These are phyloP conservation scores for Neria commutata DNA, from an alignment of 2,888 invertebrate genomes.

Conservation along the genomic window DNA sequence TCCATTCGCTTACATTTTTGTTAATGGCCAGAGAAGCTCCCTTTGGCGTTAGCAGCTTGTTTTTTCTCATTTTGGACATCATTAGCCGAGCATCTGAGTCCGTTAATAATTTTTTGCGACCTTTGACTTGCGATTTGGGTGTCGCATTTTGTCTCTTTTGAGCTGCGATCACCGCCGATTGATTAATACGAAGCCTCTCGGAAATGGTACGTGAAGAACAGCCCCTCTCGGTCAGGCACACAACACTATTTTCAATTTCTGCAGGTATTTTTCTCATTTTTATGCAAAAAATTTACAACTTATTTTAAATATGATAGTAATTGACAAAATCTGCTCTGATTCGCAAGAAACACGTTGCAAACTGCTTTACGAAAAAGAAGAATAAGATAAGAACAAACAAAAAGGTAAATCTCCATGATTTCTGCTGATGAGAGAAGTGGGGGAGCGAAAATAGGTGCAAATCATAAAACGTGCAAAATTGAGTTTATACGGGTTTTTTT, in stretches of 20 bases:
- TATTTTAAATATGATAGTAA: not conserved
- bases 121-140: not conserved
- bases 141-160: not conserved
- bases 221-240: not conserved
- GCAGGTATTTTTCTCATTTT: not conserved
- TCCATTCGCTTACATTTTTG: too few species aligned
- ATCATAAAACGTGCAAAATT: too few species aligned
- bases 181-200: not conserved
- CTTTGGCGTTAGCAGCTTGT: not conserved
- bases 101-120: not conserved
- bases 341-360: not conserved
- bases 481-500: too few species aligned
- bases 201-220: not conserved
- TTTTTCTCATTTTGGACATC: not conserved
- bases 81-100: not conserved
- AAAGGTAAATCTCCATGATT: not conserved
- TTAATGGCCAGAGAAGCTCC: not conserved
- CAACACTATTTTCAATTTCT: not conserved
- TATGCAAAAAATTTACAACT: not conserved
- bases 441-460: not conserved
- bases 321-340: not conserved
- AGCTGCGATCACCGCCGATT: not conserved
- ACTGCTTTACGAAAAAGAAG: not conserved
- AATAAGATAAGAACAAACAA: not conserved
- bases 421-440: not conserved